Evolutionary conservation across 1,140 invertebrate genomes (phyloP).

Genomic region (Sweltsa coloradensis): DNA sequence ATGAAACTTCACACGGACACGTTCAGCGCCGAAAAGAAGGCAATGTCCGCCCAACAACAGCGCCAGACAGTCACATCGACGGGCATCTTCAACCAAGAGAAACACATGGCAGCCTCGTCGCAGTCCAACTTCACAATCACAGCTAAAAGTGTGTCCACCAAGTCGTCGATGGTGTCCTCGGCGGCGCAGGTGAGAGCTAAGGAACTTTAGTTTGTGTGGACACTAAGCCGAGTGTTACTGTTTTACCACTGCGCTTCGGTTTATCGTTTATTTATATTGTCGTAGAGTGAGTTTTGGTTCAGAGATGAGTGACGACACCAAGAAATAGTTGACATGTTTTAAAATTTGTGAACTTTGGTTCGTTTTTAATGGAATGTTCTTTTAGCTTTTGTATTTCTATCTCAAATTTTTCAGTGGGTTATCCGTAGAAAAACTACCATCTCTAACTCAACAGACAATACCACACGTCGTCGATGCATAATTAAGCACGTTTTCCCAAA

Average conservation of each 20-base stretch:
- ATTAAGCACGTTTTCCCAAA: too few relatives aligned
- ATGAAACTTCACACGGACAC: conserved; percentile 75
- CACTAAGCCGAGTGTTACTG: not conserved
- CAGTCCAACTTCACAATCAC: conserved; percentile 68
- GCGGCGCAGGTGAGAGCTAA: conserved; percentile 22
- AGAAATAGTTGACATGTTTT: too few relatives aligned
- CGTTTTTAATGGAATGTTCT: too few relatives aligned
- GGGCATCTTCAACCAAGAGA: conserved; percentile 64
- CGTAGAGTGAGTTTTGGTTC: too few relatives aligned
- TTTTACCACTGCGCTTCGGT: conserved; percentile 11
- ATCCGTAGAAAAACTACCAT: too few relatives aligned
- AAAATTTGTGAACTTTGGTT: too few relatives aligned
- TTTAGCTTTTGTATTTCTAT: too few relatives aligned
- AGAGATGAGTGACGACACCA: too few relatives aligned
- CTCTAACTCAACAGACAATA: too few relatives aligned
- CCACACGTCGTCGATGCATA: too few relatives aligned
- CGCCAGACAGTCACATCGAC: conserved; percentile 66
- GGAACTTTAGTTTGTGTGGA: conserved; percentile 1
- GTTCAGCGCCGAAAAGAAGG: conserved; percentile 74
- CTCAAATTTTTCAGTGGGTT: too few relatives aligned
- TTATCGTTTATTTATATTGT: too few relatives aligned
- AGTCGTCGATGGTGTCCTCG: conserved; percentile 46
- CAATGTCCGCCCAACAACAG: conserved; percentile 70
- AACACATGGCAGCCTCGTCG: conserved; percentile 52
- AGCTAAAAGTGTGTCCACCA: conserved; percentile 55